Percentiles rank a stretch among this genome's conserved stretches.
These are phyloP conservation scores for Odontamblyopus lacepedii DNA, from an alignment of 2,797 vertebrate species.

Conservation along the genomic window DNA sequence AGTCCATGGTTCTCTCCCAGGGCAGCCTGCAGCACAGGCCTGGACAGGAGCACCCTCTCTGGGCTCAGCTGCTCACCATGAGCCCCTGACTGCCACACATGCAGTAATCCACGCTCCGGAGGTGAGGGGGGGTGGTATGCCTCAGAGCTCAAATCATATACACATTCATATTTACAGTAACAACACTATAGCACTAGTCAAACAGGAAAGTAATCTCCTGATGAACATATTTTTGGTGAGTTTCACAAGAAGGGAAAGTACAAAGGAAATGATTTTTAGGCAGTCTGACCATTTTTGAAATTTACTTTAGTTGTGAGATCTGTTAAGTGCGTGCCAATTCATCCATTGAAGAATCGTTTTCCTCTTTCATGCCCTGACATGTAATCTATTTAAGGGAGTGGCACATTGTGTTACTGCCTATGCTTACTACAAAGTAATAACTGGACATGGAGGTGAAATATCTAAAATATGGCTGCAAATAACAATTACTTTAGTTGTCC, in stretches of 20 bases:
- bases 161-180: slow-evolving; percentile 5
- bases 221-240: background rate
- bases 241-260: background rate
- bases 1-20: slow-evolving; percentile 89
- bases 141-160: slow-evolving; percentile 38
- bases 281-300: background rate
- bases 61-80: slow-evolving; percentile 77
- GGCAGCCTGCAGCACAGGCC: slow-evolving; percentile 86
- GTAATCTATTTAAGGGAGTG: slow-evolving; percentile 8
- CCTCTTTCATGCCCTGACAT: slow-evolving; percentile 14
- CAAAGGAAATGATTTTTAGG: background rate
- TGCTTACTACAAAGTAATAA: background rate
- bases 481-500: no score
- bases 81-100: slow-evolving; percentile 82
- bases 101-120: slow-evolving; percentile 85
- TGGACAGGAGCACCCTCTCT: slow-evolving; percentile 82
- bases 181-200: slow-evolving; percentile 1
- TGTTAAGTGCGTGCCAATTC: slow-evolving; percentile 8
- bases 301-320: background rate
- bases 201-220: background rate
- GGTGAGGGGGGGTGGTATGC: slow-evolving; percentile 73
- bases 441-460: background rate
- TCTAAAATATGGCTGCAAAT: background rate
- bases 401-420: slow-evolving; percentile 5
- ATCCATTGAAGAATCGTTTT: slow-evolving; percentile 10